These are phyloP conservation scores for Sinonovacula constricta DNA, from an alignment of 1,140 invertebrate genomes.

Conservation along the genomic window DNA sequence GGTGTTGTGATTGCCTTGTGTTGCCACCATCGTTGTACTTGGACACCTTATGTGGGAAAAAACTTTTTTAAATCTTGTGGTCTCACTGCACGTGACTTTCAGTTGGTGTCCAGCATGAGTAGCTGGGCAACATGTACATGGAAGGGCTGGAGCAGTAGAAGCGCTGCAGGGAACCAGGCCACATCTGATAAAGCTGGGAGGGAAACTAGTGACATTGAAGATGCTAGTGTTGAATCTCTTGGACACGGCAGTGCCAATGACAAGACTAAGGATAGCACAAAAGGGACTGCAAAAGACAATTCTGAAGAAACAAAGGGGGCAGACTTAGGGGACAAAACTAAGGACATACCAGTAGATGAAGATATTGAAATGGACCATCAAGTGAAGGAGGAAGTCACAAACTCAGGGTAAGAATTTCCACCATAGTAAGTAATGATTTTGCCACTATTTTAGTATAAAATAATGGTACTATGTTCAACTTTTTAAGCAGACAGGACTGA, in stretches of 20 bases:
- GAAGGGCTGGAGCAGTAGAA: conserved; percentile 52
- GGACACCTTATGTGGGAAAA: conserved; percentile 85
- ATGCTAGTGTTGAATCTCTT: neutral
- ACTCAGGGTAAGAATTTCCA: neutral
- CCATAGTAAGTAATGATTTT: too few species aligned
- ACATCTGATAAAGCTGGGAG: neutral
- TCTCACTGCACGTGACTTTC: conserved; percentile 84
- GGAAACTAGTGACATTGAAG: neutral
- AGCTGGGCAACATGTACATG: conserved; percentile 90
- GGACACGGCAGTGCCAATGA: neutral
- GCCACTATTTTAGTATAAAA: too few species aligned
- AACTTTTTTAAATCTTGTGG: conserved; percentile 79
- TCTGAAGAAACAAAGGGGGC: neutral
- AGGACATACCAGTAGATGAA: neutral
- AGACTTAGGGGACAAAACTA: neutral
- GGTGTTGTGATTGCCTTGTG: conserved; percentile 91
- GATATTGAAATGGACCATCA: neutral
- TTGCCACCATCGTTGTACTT: conserved; percentile 91
- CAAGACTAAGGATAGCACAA: too few species aligned
- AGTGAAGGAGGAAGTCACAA: neutral
- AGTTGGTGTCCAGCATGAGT: conserved; percentile 87
- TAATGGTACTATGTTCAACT: too few species aligned
- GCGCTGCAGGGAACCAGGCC: neutral
- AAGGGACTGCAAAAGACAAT: too few species aligned
- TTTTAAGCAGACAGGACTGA: too few species aligned